A percentile compares a stretch with the other conserved stretches of the same genome.
Conservation (phyloP, 2,888 invertebrate genomes). For the Marasmarcha lunaedactyla region DNA sequence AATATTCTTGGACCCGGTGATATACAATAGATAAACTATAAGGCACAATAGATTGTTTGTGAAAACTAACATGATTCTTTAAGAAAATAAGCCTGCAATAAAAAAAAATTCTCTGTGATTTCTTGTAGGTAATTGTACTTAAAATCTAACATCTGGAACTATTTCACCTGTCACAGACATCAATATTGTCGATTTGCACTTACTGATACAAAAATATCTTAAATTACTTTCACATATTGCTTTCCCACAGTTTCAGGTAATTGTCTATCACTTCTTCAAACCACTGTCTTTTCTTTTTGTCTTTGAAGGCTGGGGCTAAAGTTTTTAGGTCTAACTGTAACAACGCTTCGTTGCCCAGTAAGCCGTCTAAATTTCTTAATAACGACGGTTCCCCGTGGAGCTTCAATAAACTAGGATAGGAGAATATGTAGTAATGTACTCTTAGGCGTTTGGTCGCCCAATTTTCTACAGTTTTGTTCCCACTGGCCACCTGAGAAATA, state of each 20-base stretch:
- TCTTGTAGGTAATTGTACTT: slow-evolving; percentile 6
- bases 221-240: slow-evolving; percentile 76
- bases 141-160: slow-evolving; percentile 3
- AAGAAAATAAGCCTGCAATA: no score
- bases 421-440: slow-evolving; percentile 84
- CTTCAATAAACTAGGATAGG: slow-evolving; percentile 83
- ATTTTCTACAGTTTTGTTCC: slow-evolving; percentile 80
- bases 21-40: no score
- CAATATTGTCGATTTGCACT: no score
- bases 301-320: slow-evolving; percentile 82
- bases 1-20: no score
- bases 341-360: slow-evolving; percentile 86
- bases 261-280: slow-evolving; percentile 91
- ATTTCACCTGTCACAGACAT: not conserved
- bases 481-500: slow-evolving; percentile 74
- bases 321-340: slow-evolving; percentile 85
- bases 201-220: no score
- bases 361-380: slow-evolving; percentile 76
- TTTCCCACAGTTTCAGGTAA: slow-evolving; percentile 90
- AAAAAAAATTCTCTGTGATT: no score
- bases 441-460: slow-evolving; percentile 81
- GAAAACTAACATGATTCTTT: no score
- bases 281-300: slow-evolving; percentile 81
- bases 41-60: no score
- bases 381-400: slow-evolving; percentile 83